Conservation (phyloP, 2,113 vertebrate genomes). For the Toxotes chatareus region DNA sequence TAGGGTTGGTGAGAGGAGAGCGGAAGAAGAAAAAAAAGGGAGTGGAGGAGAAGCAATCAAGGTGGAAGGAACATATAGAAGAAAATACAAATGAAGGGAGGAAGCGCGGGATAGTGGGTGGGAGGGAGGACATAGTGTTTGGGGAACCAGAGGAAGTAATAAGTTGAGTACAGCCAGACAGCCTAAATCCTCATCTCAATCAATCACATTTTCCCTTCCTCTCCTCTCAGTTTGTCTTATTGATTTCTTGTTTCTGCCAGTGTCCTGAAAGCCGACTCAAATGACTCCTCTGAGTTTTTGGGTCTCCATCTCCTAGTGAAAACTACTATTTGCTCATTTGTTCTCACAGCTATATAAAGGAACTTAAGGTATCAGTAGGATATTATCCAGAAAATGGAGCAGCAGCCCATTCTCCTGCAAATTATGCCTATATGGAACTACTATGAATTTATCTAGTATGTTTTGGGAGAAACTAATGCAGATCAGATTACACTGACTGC, state of each 20-base stretch:
- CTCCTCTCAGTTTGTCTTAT: slow-evolving; percentile 75
- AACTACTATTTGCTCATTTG: slow-evolving; percentile 42
- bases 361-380: background rate
- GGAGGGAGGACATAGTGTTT: slow-evolving; percentile 26
- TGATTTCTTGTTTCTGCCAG: slow-evolving; percentile 76
- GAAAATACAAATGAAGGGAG: slow-evolving; percentile 21
- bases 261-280: slow-evolving; percentile 70
- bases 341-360: slow-evolving; percentile 25
- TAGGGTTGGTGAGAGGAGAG: slow-evolving; percentile 3
- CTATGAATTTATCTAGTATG: background rate
- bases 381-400: background rate
- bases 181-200: slow-evolving; percentile 74
- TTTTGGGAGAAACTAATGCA: background rate
- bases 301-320: slow-evolving; percentile 41
- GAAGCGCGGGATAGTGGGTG: background rate
- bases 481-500: background rate
- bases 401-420: background rate
- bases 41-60: background rate
- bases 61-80: slow-evolving; percentile 24
- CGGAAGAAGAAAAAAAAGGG: background rate
- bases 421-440: background rate
- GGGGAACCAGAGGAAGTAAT: slow-evolving; percentile 61
- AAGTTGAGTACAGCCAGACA: slow-evolving; percentile 68
- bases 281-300: slow-evolving; percentile 66
- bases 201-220: slow-evolving; percentile 75